Conservation (phyloP, 1,140 invertebrate species). For the Centruroides vittatus region DNA sequence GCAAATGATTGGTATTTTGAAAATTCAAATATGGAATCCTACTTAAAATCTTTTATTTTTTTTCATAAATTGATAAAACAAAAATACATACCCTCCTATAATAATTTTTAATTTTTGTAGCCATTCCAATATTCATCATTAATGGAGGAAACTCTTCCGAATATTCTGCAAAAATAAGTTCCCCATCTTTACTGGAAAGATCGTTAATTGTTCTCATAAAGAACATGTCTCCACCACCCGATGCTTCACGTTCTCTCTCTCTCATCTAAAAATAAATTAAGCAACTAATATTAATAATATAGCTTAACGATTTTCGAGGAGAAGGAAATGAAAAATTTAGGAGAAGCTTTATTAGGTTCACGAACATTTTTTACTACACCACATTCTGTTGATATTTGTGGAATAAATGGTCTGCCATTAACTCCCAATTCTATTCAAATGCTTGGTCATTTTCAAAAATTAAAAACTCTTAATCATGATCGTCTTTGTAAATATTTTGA, state of each 20-base stretch:
- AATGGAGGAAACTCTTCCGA: constrained; percentile 94
- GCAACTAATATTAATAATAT: no score
- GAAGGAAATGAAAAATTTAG: no score
- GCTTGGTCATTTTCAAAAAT: constrained; percentile 66
- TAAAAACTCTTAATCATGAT: constrained; percentile 63
- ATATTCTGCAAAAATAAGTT: constrained; percentile 83
- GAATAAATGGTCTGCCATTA: constrained; percentile 83
- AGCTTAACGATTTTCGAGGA: not conserved
- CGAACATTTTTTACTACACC: constrained; percentile 15
- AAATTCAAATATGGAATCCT: no score
- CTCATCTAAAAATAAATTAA: constrained; percentile 32
- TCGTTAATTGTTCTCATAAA: constrained; percentile 96
- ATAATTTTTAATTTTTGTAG: constrained; percentile 95
- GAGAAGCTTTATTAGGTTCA: not conserved
- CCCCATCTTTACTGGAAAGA: constrained; percentile 83
- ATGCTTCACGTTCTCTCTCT: constrained; percentile 79
- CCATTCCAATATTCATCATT: constrained; percentile 94
- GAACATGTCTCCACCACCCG: constrained; percentile 94
- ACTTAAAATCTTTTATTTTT: not conserved
- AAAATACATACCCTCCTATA: constrained; percentile 36
- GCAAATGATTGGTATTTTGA: constrained; percentile 23
- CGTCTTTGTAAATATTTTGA: constrained; percentile 80
- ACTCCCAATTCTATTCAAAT: constrained; percentile 94
- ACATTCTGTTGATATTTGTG: constrained; percentile 70
- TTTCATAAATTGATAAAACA: constrained; percentile 34